Conservation (phyloP, 1,140 invertebrate species). For the Piezodorus guildinii region DNA sequence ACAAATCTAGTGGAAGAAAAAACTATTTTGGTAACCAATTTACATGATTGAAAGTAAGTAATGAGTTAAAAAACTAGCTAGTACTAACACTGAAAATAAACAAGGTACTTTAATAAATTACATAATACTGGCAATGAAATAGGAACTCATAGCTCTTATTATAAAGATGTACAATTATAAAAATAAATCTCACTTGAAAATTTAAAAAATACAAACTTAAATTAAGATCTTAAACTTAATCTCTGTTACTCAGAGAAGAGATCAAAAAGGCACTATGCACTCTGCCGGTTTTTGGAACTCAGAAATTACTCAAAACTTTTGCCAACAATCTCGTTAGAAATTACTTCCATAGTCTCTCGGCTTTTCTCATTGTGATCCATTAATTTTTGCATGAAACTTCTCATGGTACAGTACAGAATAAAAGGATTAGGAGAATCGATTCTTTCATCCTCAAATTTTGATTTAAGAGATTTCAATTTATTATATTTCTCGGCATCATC, state of each 20-base stretch:
- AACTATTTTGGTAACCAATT: too few relatives aligned
- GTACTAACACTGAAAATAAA: not conserved
- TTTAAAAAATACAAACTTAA: slow-evolving; percentile 10
- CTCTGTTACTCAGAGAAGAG: not conserved
- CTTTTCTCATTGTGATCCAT: slow-evolving; percentile 1
- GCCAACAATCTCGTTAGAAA: not conserved
- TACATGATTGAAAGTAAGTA: too few relatives aligned
- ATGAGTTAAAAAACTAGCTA: too few relatives aligned
- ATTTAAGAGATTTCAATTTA: slow-evolving; percentile 3
- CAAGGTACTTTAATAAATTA: slow-evolving; percentile 6
- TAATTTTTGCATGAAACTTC: slow-evolving; percentile 4
- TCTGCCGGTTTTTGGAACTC: not conserved
- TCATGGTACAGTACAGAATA: not conserved
- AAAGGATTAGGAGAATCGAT: slow-evolving; percentile 9
- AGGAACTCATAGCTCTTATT: slow-evolving; percentile 1
- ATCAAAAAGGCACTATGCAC: not conserved
- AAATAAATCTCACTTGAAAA: not conserved
- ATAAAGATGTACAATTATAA: slow-evolving; percentile 10
- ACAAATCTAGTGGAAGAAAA: too few relatives aligned
- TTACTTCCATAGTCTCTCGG: not conserved
- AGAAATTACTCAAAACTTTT: slow-evolving; percentile 1
- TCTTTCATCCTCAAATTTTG: slow-evolving; percentile 5
- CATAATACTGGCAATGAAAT: slow-evolving; percentile 2
- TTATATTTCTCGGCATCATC: slow-evolving; percentile 1
- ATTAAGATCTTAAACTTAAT: not conserved